phyloP scores from a whole-genome alignment of 2,797 vertebrate species.

The Cuculus canorus region DNA sequence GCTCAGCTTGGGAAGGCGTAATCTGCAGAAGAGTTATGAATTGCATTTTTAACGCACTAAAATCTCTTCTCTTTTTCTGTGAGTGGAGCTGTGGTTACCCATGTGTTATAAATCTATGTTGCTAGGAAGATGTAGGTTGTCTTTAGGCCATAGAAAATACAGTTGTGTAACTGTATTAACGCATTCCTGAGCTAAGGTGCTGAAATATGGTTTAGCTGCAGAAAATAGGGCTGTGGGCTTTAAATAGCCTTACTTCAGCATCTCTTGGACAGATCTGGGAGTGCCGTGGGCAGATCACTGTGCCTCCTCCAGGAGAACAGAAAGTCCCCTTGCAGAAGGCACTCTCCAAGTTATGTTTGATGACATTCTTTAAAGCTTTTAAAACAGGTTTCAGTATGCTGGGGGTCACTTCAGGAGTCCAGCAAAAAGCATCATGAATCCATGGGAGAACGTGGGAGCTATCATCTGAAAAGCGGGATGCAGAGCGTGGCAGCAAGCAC shows the following conservation, averaged over 20 bases:
- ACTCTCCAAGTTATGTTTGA: neutral
- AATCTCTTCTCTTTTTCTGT: neutral
- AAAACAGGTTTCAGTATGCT: conserved; percentile 55
- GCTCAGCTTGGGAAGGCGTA: fast-evolving
- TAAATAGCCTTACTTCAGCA: neutral
- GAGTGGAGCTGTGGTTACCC: neutral
- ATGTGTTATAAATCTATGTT: neutral
- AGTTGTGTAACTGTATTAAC: neutral
- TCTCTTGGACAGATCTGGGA: neutral
- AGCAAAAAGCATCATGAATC: conserved; percentile 76
- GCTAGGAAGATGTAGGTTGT: neutral
- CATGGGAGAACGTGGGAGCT: conserved; percentile 68
- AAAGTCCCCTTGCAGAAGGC: conserved; percentile 43
- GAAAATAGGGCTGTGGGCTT: neutral
- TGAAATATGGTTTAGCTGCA: neutral
- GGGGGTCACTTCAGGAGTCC: conserved; percentile 76
- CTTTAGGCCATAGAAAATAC: neutral
- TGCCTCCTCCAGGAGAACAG: neutral
- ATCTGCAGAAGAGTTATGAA: neutral
- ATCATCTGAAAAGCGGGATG: conserved; percentile 72
- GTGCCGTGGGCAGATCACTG: neutral
- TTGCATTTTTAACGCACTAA: neutral
- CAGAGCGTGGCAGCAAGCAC: conserved; percentile 73
- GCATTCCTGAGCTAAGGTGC: neutral
- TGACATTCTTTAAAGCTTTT: neutral